Conservation (phyloP, 2,113 vertebrate genomes). For the Okapia johnstoni region DNA sequence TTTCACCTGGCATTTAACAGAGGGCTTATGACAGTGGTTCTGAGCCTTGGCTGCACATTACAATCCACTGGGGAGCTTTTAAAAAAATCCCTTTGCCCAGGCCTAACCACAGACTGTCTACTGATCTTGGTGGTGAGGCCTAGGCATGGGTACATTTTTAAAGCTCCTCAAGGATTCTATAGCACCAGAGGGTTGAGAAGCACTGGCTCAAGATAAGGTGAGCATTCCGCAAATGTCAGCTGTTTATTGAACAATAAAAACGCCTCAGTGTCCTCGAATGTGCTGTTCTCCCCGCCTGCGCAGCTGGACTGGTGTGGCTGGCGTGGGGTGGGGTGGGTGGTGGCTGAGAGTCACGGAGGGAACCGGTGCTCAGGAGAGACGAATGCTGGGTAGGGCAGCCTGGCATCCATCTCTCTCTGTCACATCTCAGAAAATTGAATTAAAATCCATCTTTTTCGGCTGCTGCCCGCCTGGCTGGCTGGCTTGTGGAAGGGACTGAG, state of each 20-base stretch:
- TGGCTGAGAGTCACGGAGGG: background rate
- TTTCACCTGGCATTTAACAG: background rate
- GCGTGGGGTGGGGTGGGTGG: background rate
- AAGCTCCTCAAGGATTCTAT: background rate
- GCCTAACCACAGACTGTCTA: background rate
- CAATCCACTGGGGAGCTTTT: background rate
- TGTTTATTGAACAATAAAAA: background rate
- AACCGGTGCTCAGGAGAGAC: slow-evolving; percentile 21
- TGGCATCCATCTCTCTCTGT: slow-evolving; percentile 69
- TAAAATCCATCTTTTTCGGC: slow-evolving; percentile 60
- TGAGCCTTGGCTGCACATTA: background rate
- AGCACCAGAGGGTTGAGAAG: background rate
- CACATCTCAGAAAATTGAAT: slow-evolving; percentile 68
- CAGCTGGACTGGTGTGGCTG: background rate
- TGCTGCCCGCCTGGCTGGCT: slow-evolving; percentile 55
- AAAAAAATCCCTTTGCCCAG: background rate
- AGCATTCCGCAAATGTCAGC: background rate
- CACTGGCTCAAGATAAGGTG: background rate
- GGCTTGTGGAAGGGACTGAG: background rate
- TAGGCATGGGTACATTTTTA: background rate
- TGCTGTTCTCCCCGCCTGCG: background rate
- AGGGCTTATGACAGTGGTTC: background rate
- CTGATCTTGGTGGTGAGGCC: background rate
- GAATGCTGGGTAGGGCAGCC: slow-evolving; percentile 54
- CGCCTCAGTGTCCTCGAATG: accelerated